Percentiles rank a stretch among this genome's conserved stretches.
Conservation (phyloP, 2,113 vertebrate species). For the Perccottus glenii region DNA sequence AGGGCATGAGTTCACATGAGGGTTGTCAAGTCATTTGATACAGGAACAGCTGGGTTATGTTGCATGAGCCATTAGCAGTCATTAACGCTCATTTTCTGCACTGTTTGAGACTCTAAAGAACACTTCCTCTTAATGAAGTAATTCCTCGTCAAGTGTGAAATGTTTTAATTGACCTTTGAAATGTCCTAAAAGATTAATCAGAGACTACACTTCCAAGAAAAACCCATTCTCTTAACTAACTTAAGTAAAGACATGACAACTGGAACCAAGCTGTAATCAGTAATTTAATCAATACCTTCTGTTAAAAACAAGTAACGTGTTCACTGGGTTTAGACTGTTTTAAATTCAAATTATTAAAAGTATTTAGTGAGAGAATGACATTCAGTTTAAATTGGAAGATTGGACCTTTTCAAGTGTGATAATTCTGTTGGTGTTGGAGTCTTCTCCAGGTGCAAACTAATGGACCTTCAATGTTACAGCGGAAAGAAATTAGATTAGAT, state of each 20-base stretch:
- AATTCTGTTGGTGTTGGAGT: no score
- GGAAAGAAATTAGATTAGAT: no score
- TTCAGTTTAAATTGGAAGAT: no score
- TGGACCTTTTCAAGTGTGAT: no score
- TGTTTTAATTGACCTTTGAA: conserved; percentile 41
- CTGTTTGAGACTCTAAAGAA: conserved; percentile 32
- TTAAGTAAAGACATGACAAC: neutral
- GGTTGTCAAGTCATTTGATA: conserved; percentile 3
- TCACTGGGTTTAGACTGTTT: no score
- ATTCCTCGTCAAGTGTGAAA: conserved; percentile 40
- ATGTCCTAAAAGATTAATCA: conserved; percentile 23
- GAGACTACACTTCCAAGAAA: neutral
- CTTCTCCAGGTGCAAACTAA: no score
- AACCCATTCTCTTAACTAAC: neutral
- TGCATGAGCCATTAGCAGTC: conserved; percentile 16
- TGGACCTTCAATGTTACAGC: no score
- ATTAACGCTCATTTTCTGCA: conserved; percentile 36
- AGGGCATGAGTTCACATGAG: conserved; percentile 12
- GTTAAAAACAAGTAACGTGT: no score
- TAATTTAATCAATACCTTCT: neutral
- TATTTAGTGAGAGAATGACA: no score
- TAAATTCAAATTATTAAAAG: no score
- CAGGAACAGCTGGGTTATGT: conserved; percentile 39
- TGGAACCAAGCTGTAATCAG: neutral
- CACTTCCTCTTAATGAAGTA: conserved; percentile 32